Conservation (phyloP, 2,797 vertebrate species). For the Ceryle rudis region DNA sequence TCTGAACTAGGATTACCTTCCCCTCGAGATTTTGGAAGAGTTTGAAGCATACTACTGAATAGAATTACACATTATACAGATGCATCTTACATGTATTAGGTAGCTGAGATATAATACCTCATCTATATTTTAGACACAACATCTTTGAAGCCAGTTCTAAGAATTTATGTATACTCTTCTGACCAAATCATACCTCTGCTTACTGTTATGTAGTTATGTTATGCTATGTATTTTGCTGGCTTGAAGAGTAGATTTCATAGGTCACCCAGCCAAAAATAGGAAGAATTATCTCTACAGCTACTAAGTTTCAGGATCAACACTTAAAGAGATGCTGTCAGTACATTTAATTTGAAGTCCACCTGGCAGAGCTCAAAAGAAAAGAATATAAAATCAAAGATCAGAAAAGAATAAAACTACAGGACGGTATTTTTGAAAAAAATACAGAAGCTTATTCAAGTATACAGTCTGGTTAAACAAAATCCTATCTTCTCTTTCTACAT, state of each 20-base stretch:
- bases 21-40: neutral
- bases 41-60: accelerated
- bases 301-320: neutral
- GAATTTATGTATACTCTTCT: neutral
- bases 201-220: neutral
- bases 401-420: neutral
- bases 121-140: neutral
- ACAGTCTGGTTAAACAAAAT: neutral
- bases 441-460: neutral
- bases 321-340: neutral
- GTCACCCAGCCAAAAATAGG: neutral
- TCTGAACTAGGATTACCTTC: neutral
- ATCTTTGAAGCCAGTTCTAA: neutral
- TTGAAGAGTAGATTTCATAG: neutral
- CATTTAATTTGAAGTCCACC: neutral
- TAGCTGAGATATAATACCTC: neutral
- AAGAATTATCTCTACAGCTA: neutral
- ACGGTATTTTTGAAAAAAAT: neutral
- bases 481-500: neutral
- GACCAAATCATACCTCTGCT: neutral
- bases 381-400: neutral
- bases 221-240: neutral
- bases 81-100: accelerated
- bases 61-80: neutral
- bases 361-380: neutral